Evolutionary conservation across 2,797 vertebrate genomes (phyloP).

Genomic region (Acrocephalus scirpaceus): DNA sequence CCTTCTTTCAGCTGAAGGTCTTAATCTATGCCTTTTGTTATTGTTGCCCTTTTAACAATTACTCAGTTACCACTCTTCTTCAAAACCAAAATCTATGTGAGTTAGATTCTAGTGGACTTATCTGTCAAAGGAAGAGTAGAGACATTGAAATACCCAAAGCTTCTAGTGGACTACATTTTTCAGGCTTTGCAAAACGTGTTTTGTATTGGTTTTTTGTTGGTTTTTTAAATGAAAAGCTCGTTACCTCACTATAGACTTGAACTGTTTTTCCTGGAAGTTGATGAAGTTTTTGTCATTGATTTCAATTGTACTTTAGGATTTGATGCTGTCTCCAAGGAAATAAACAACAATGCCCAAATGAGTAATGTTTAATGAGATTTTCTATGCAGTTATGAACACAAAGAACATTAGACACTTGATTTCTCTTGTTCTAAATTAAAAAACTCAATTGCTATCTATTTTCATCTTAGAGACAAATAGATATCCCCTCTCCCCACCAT

Average conservation of each 20-base stretch:
- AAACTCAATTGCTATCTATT: not conserved
- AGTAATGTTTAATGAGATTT: constrained; percentile 37
- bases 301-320: not conserved
- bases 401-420: not conserved
- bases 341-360: constrained; percentile 25
- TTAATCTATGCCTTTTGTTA: not conserved
- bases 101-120: not conserved
- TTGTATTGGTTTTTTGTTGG: not conserved
- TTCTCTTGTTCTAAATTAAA: not conserved
- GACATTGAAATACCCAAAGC: not conserved
- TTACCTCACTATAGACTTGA: not conserved
- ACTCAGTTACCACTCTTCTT: not conserved
- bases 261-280: constrained; percentile 40
- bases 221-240: not conserved
- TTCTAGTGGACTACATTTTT: not conserved
- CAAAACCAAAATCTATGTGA: not conserved
- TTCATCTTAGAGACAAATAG: constrained; percentile 19
- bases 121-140: not conserved
- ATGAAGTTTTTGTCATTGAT: constrained; percentile 1
- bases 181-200: not conserved
- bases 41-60: not conserved
- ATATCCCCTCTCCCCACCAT: not conserved
- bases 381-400: constrained; percentile 7
- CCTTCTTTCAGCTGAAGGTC: not conserved
- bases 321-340: constrained; percentile 49